phyloP scores from a whole-genome alignment of 2,797 vertebrate species.

The Peromyscus aztecus region DNA sequence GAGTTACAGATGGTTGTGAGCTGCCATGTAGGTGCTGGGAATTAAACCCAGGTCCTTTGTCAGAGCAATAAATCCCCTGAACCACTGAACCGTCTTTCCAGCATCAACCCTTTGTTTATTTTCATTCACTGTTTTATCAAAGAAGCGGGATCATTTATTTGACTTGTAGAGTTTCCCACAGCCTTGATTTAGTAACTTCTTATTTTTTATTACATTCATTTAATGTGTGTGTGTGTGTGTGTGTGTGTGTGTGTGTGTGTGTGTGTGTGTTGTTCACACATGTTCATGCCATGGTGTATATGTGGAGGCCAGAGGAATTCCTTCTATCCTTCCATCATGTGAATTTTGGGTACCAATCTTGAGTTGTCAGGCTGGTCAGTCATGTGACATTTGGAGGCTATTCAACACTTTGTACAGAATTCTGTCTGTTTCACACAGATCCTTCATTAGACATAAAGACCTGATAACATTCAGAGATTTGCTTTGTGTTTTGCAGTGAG shows the following conservation, averaged over 20 bases:
- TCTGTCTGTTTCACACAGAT: conserved; percentile 15
- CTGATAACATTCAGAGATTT: neutral
- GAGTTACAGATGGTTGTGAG: neutral
- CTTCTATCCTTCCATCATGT: neutral
- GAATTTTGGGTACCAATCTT: neutral
- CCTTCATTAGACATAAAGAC: neutral
- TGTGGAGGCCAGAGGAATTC: neutral
- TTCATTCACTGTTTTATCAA: neutral
- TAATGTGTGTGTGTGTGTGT: too few species aligned
- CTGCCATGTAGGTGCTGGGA: neutral
- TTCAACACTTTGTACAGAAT: neutral
- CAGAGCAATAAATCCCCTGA: neutral
- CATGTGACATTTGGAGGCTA: neutral
- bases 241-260: too few species aligned
- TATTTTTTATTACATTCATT: neutral
- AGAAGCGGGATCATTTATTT: neutral
- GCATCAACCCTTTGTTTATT: neutral
- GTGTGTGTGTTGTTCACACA: neutral
- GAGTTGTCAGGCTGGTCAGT: neutral
- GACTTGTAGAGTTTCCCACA: neutral
- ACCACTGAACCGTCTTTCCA: neutral
- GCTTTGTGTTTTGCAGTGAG: neutral
- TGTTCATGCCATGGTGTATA: neutral
- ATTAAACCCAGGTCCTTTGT: neutral
- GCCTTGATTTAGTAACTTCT: neutral